phyloP scores from a whole-genome alignment of 2,888 invertebrate species.

The Euphydryas editha region DNA sequence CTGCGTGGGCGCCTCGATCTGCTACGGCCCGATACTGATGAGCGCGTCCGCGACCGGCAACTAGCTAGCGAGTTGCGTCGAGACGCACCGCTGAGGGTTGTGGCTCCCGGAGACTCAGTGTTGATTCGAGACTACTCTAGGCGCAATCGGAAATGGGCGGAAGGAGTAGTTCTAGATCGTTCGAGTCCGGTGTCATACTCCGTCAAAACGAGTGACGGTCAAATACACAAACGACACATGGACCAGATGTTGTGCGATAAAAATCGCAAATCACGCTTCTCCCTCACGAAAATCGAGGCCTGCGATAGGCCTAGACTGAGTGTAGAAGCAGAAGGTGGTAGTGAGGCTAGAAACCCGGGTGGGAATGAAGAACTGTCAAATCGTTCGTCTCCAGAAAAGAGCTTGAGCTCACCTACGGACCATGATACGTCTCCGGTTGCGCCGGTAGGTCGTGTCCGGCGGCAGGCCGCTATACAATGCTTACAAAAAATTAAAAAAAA shows the following conservation, averaged over 20 bases:
- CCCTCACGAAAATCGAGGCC: too few species aligned
- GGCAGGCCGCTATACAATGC: too few species aligned
- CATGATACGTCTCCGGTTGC: too few species aligned
- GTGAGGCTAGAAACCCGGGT: too few species aligned
- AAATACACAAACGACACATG: conserved; percentile 1
- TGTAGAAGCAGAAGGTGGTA: neutral
- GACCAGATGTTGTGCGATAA: too few species aligned
- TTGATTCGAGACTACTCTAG: conserved; percentile 5
- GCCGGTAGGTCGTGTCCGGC: too few species aligned
- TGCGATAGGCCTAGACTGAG: too few species aligned
- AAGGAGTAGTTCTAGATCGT: conserved; percentile 1
- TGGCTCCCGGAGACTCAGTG: neutral
- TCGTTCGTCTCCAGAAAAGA: too few species aligned
- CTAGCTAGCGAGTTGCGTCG: conserved; percentile 1
- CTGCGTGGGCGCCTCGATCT: conserved; percentile 40
- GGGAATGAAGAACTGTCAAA: too few species aligned
- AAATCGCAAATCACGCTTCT: too few species aligned
- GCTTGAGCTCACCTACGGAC: too few species aligned
- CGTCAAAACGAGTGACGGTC: neutral
- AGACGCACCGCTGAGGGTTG: neutral
- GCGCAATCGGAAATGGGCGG: neutral
- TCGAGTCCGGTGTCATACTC: neutral
- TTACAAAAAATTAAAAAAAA: too few species aligned
- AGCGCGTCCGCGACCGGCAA: conserved; percentile 4
- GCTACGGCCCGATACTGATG: conserved; percentile 28